Evolutionary conservation across 2,888 invertebrate species (phyloP).

Genomic region (Auanema sp.): DNA sequence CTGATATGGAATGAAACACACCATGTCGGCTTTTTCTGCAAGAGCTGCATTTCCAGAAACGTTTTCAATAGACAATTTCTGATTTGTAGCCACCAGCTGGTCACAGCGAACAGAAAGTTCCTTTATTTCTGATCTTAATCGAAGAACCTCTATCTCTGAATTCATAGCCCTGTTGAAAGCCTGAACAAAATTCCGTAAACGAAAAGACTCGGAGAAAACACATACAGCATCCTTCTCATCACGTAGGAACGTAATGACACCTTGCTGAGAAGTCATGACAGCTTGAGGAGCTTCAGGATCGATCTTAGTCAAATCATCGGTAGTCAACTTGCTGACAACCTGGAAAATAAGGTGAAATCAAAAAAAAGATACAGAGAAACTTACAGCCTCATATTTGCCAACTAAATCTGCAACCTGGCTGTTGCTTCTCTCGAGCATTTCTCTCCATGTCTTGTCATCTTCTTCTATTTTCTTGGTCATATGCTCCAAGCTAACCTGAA

Average conservation of each 20-base stretch:
- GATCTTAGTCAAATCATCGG: slow-evolving; percentile 2
- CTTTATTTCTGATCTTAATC: slow-evolving; percentile 32
- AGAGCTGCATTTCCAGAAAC: slow-evolving; percentile 22
- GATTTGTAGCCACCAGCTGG: slow-evolving; percentile 24
- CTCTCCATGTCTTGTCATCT: no score
- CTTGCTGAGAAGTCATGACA: slow-evolving; percentile 20
- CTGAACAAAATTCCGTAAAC: slow-evolving; percentile 9
- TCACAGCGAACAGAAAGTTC: slow-evolving; percentile 26
- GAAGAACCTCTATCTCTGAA: slow-evolving; percentile 40
- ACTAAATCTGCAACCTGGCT: no score
- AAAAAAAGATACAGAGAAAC: neutral
- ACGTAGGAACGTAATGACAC: slow-evolving; percentile 27
- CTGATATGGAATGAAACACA: neutral
- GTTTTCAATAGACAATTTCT: slow-evolving; percentile 28
- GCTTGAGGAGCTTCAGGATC: slow-evolving; percentile 15
- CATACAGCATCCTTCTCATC: slow-evolving; percentile 29
- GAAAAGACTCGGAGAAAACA: neutral
- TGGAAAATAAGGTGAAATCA: neutral
- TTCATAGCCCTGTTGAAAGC: slow-evolving; percentile 33
- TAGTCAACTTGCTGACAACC: slow-evolving; percentile 2
- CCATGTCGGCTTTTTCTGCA: slow-evolving; percentile 28
- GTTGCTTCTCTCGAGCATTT: no score
- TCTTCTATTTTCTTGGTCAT: no score
- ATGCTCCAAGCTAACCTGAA: no score
- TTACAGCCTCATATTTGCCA: neutral